phyloP scores from a whole-genome alignment of 2,113 vertebrate species.

The Oryzias woworae region DNA sequence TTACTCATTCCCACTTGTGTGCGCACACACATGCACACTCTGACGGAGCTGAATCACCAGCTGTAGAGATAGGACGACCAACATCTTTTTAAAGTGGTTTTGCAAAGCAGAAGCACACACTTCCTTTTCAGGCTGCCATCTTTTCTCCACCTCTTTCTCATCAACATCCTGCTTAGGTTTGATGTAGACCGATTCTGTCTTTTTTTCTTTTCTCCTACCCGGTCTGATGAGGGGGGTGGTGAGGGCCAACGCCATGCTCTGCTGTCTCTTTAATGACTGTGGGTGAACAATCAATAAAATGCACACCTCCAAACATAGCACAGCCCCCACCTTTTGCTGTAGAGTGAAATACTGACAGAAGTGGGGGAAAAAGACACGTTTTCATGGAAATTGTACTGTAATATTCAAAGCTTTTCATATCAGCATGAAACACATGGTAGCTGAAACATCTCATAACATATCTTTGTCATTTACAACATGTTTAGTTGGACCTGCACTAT shows the following conservation, averaged over 20 bases:
- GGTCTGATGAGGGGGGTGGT: constrained; percentile 33
- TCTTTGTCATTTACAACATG: not conserved
- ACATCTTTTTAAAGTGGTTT: constrained; percentile 37
- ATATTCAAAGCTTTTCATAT: constrained; percentile 10
- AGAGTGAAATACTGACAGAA: constrained; percentile 38
- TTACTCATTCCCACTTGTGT: constrained; percentile 28
- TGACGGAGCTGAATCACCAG: constrained; percentile 43
- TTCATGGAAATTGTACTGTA: not conserved
- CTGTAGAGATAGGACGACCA: constrained; percentile 37
- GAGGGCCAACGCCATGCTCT: constrained; percentile 54
- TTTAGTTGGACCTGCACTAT: constrained; percentile 22
- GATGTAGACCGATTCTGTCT: constrained; percentile 47
- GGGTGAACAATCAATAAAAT: constrained; percentile 69
- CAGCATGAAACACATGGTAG: constrained; percentile 4
- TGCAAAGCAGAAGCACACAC: constrained; percentile 17
- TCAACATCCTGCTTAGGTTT: constrained; percentile 58
- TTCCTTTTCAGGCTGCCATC: constrained; percentile 50
- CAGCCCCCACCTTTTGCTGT: constrained; percentile 52
- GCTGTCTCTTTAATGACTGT: constrained; percentile 68
- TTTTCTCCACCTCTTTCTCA: constrained; percentile 41
- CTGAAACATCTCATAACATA: constrained; percentile 5
- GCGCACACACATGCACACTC: constrained; percentile 2
- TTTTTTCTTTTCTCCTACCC: constrained; percentile 61
- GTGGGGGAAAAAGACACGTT: constrained; percentile 9
- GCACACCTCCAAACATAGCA: constrained; percentile 69